Base-by-base conservation (phyloP, 30 jellyfish, hydroid and myxozoan species). In the Aurelia coerulea region DNA sequence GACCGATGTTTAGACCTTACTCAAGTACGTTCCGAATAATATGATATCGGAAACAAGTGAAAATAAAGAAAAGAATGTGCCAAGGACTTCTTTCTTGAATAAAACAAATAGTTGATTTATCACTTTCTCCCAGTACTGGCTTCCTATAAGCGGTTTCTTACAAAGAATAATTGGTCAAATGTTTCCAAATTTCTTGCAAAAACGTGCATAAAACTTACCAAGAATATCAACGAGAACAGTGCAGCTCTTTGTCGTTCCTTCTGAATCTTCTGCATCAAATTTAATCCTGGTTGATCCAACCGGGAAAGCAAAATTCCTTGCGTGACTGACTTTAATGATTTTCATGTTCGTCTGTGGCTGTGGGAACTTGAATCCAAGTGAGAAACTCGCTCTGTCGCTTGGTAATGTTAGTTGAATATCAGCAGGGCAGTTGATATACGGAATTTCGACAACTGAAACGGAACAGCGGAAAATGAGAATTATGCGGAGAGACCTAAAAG, bases 301-400 rank as follows among this genome's bases (percentile, higher is more conserved):
- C 4, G 78, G 71, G 80, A 94, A 94, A 15, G 68, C 31, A 62
- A 83, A 79, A 39, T 68, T 50, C 15, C 88, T 88, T 29, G 97
- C 85, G 53, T 78, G 97, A 58, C 92, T 73, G 31, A 65, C 90
- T n/a, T 68, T 77, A 2, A 75, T 49, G 63, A 80, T 59, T 42
- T 89, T 94, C 90, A 94, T 86, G 90, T 88, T 94, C 37, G 99
- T 94, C 52, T 94, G 94, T 13, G 99, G 99, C 72, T 74, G 91
- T 17, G 86, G 87, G 89, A 74, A 94, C 31, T 35, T 56, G 73
- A 46, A 53, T 52, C 96, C 95, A 37, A 94, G 93, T 15, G 84
- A 9, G 15, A 86, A 13, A 16, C 86, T 63, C 4, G 78, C 68
- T 31, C 54, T 85, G 87, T 73, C 62, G 29, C 91, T 53, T 50